These are phyloP conservation scores for Liasis olivaceus DNA, from an alignment of 2,797 vertebrate genomes.

Conservation along the genomic window DNA sequence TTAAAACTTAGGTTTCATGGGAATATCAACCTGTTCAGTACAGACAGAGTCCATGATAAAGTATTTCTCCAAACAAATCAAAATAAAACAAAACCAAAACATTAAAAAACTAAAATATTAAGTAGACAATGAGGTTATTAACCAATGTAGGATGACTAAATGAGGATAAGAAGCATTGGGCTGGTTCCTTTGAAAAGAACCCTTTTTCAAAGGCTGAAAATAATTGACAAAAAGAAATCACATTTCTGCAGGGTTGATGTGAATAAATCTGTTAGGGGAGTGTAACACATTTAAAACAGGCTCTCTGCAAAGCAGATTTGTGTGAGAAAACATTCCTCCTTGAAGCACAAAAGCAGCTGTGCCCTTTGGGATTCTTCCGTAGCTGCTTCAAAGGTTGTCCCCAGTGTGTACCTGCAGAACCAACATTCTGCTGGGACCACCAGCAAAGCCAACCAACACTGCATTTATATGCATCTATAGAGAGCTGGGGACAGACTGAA, in stretches of 20 bases:
- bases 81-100: not conserved
- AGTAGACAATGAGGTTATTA: not conserved
- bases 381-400: not conserved
- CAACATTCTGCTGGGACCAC: not conserved
- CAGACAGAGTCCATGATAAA: not conserved
- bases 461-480: not conserved
- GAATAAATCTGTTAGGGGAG: not conserved
- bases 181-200: not conserved
- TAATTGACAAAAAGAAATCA: not conserved
- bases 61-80: not conserved
- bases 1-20: not conserved
- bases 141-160: not conserved
- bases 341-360: not conserved
- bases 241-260: not conserved
- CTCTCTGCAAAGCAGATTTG: not conserved
- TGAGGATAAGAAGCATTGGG: not conserved
- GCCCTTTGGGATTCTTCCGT: not conserved
- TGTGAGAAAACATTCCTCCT: not conserved
- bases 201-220: not conserved
- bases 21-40: not conserved
- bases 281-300: not conserved
- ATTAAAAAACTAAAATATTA: not conserved
- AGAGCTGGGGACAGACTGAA: not conserved
- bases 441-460: not conserved
- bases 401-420: not conserved